These are phyloP conservation scores for Styela plicata DNA, from an alignment of 23 tunicate species.

Conservation along the genomic window DNA sequence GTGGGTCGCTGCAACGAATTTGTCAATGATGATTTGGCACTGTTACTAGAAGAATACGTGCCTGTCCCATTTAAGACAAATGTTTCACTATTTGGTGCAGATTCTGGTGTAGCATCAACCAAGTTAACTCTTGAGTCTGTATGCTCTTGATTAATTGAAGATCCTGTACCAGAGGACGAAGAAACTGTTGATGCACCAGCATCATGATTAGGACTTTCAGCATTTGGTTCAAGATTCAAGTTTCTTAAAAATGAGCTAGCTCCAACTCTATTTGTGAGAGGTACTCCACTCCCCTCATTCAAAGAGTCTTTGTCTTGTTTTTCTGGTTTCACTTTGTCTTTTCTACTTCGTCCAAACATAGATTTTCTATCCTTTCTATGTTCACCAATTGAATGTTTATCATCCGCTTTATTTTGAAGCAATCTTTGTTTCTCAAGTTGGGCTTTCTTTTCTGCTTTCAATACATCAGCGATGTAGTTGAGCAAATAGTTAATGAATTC, in stretches of 20 bases:
- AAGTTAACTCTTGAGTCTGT: not conserved
- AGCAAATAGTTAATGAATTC: constrained; percentile 94
- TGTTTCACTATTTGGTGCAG: not conserved
- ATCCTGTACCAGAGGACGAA: constrained; percentile 6
- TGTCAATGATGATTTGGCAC: constrained; percentile 8
- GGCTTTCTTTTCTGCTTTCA: constrained; percentile 77
- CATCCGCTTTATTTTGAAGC: constrained; percentile 13
- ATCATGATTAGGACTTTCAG: not conserved
- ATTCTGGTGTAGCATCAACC: not conserved
- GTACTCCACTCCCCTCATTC: not conserved
- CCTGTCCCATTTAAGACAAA: not conserved
- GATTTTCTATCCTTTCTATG: constrained; percentile 32
- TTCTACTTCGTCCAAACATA: constrained; percentile 41
- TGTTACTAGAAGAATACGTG: not conserved
- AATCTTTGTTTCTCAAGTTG: constrained; percentile 34
- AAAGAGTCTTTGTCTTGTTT: not conserved
- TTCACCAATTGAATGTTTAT: constrained; percentile 12
- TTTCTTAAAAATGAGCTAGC: constrained; percentile 28
- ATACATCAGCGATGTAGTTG: constrained; percentile 84
- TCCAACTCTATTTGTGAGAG: not conserved
- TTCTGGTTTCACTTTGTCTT: constrained; percentile 26
- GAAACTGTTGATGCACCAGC: not conserved
- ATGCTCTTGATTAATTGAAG: not conserved
- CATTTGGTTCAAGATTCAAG: not conserved
- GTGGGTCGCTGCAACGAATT: not conserved